These are phyloP conservation scores for Apteryx owenii DNA, from an alignment of 2,113 vertebrate species.

Conservation along the genomic window DNA sequence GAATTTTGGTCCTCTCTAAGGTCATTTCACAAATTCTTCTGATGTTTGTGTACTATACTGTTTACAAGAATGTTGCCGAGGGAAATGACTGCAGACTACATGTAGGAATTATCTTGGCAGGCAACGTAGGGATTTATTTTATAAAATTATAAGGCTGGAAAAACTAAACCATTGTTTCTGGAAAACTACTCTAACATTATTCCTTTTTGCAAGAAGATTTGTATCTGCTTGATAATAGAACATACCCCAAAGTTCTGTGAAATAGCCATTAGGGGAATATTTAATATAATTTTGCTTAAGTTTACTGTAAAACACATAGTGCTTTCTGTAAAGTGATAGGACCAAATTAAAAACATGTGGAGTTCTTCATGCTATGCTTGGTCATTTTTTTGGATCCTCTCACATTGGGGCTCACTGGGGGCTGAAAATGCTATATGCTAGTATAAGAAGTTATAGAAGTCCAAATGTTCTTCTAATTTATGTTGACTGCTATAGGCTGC, in stretches of 20 bases:
- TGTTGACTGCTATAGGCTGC: neutral
- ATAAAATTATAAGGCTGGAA: neutral
- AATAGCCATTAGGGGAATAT: neutral
- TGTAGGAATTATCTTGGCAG: neutral
- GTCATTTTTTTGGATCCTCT: neutral
- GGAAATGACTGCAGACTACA: neutral
- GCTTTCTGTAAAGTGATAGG: neutral
- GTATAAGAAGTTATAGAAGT: neutral
- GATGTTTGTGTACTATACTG: neutral
- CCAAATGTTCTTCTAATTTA: neutral
- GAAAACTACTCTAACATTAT: neutral
- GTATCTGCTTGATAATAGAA: neutral
- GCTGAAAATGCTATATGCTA: fast-evolving
- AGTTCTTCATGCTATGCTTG: neutral
- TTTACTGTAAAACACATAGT: neutral
- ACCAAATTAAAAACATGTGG: neutral
- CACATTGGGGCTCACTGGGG: neutral
- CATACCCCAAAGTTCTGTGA: fast-evolving
- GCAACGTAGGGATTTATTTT: neutral
- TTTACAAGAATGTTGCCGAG: neutral
- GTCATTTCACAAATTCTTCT: neutral
- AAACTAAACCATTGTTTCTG: neutral
- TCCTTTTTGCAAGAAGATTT: neutral
- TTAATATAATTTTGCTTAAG: neutral
- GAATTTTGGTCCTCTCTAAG: neutral